Base-by-base conservation (phyloP, 2,797 vertebrate genomes). In the Alectoris magna region DNA sequence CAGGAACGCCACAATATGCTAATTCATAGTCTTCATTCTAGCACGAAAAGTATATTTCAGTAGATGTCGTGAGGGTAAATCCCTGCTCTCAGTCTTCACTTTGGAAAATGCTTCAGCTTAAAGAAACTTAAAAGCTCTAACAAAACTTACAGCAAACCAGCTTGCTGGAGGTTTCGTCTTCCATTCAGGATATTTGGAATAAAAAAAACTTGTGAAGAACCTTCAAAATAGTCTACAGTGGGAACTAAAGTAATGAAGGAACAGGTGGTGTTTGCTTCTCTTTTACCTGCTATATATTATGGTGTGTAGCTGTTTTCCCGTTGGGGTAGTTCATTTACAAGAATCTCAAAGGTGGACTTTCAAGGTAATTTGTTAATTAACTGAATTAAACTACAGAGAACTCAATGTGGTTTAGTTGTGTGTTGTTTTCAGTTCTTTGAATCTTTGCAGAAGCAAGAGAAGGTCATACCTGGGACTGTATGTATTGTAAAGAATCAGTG, bases 1-100 rank as follows among this genome's bases (percentile, higher is more conserved):
- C 96, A 97, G 95, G 86, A 97, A 96, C 96, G 96, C 96, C 94
- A 96, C 95, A 97, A 97, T 96, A 96, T 96, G 96, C 95, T 97
- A 97, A 98, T 97, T 97, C 88, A 1, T 97, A 86, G 94, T 95
- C 91, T 97, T 97, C 95, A 92, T 92, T 88, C 19, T 95, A 83
- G 93, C 91, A 97, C 84, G 86, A 93, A 92, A 96, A 95, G 88
- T 96, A 87, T 87, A 96, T 95, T 91, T 96, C 94, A 70, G 93
- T 41, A 8, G 29, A 91, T 96, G 90, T 92, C 60, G n/a, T 91
- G 89, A 94, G 88, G 91, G 92, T 96, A 97, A 97, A 94, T 92
- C 44, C 77, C 76, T 94, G 83, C 73, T 88, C 82, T 94, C 8
- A 5, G 91, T 84, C 85, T 95, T 94, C 88, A 94, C 92, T 97